Evolutionary conservation across 2,888 invertebrate species (phyloP).

Genomic region (Caenorhabditis sinica): DNA sequence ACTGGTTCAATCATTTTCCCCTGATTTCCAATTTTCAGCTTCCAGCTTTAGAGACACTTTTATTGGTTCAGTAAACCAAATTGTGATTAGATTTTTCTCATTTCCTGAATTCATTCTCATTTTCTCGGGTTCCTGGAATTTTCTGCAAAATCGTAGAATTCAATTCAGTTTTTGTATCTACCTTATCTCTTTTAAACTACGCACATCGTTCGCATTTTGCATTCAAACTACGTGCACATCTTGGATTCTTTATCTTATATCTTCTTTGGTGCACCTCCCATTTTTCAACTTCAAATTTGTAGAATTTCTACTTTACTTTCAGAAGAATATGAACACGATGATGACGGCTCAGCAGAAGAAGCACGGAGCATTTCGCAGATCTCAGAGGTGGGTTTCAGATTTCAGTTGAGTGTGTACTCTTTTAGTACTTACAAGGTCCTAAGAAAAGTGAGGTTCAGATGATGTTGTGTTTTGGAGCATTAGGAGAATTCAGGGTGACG

Average conservation of each 20-base stretch:
- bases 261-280: too few species aligned
- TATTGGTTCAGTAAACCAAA: not conserved
- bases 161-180: not conserved
- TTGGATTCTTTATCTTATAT: not conserved
- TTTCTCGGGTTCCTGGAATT: not conserved
- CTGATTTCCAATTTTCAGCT: conserved; percentile 8
- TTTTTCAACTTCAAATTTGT: conserved; percentile 4
- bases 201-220: not conserved
- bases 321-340: conserved; percentile 7
- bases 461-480: not conserved
- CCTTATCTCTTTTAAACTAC: not conserved
- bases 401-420: not conserved
- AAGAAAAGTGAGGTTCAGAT: not conserved
- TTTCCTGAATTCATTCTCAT: not conserved
- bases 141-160: not conserved
- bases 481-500: too few species aligned
- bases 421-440: too few species aligned
- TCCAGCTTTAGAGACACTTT: conserved; percentile 1
- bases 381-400: conserved; percentile 35
- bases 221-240: not conserved
- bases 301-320: not conserved
- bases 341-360: conserved; percentile 23
- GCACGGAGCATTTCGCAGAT: conserved; percentile 36
- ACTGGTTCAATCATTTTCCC: conserved; percentile 7
- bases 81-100: conserved; percentile 9